Conservation (phyloP, 2,113 vertebrate species). For the Brachyistius frenatus region DNA sequence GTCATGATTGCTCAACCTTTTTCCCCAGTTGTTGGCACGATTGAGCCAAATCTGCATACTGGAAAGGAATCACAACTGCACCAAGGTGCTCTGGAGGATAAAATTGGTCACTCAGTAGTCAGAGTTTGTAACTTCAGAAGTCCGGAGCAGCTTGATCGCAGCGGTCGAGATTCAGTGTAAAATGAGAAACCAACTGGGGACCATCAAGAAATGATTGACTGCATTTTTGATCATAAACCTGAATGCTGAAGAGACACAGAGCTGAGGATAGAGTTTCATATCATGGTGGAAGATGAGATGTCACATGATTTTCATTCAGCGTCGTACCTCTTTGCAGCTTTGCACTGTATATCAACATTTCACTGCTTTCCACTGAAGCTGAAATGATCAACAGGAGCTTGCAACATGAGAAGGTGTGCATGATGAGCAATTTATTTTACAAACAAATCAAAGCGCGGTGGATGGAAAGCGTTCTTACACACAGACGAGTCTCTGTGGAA, state of each 20-base stretch:
- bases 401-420: neutral
- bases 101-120: constrained; percentile 13
- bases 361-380: neutral
- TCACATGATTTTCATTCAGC: constrained; percentile 16
- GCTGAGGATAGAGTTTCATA: constrained; percentile 45
- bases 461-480: neutral
- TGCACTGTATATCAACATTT: neutral
- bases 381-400: neutral
- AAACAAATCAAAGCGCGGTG: neutral
- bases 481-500: neutral
- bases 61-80: constrained; percentile 29
- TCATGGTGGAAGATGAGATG: constrained; percentile 15
- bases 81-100: neutral
- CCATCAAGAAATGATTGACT: constrained; percentile 40
- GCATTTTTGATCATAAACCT: constrained; percentile 40
- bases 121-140: constrained; percentile 27
- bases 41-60: constrained; percentile 18
- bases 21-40: constrained; percentile 35
- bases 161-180: neutral
- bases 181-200: constrained; percentile 31
- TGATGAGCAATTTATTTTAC: neutral
- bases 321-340: neutral
- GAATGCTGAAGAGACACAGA: constrained; percentile 32
- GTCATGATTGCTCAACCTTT: constrained; percentile 53
- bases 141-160: constrained; percentile 2